Conservation (phyloP, 2,113 vertebrate species). For the Jacana jacana region DNA sequence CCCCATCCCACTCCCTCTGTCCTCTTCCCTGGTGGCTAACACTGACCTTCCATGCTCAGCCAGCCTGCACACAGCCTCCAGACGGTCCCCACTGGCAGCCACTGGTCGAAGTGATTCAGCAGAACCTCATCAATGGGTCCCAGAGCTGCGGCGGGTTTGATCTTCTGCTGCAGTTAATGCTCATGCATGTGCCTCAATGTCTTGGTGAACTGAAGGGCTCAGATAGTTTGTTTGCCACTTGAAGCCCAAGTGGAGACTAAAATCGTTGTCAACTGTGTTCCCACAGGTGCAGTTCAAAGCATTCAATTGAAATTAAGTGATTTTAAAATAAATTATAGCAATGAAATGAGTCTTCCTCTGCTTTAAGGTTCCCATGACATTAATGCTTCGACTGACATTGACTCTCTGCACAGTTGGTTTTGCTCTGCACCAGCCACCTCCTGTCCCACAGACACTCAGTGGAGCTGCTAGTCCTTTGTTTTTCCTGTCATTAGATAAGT, state of each 20-base stretch:
- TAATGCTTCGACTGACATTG: not conserved
- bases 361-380: not conserved
- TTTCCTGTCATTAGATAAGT: not conserved
- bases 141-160: rapidly evolving
- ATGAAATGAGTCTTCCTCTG: too few relatives aligned
- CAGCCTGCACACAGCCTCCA: not conserved
- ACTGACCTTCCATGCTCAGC: not conserved
- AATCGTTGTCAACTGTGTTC: not conserved
- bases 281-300: not conserved
- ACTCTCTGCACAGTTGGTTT: not conserved
- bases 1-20: not conserved
- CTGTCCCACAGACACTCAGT: rapidly evolving
- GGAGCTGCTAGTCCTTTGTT: not conserved
- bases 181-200: rapidly evolving
- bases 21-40: not conserved
- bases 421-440: not conserved
- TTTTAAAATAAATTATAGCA: not conserved
- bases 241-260: not conserved
- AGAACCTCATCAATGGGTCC: rapidly evolving
- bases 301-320: not conserved
- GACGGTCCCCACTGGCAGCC: rapidly evolving
- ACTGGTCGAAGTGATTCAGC: rapidly evolving
- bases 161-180: not conserved
- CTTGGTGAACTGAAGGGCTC: not conserved
- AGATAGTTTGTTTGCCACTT: not conserved